phyloP scores from a whole-genome alignment of 2,113 vertebrate genomes.

The Tragelaphus scriptus region DNA sequence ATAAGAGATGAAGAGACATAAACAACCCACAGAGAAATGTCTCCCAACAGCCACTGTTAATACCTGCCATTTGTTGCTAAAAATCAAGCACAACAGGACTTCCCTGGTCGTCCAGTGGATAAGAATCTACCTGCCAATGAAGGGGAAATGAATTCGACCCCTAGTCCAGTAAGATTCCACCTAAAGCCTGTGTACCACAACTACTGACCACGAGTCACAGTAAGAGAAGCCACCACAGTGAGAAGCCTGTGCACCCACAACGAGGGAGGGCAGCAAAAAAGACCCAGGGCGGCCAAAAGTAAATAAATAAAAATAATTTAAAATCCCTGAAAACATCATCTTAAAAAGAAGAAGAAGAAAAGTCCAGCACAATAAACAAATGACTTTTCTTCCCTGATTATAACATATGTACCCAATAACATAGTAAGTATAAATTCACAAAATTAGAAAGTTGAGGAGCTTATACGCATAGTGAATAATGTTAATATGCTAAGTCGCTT shows the following conservation, averaged over 20 bases:
- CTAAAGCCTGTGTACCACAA: neutral
- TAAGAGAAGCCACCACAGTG: neutral
- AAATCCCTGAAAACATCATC: neutral
- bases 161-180: neutral
- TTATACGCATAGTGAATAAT: neutral
- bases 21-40: neutral
- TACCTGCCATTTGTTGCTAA: neutral
- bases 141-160: neutral
- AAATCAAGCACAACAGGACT: neutral
- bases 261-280: neutral
- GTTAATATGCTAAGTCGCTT: neutral
- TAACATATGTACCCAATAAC: neutral
- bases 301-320: neutral
- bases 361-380: neutral
- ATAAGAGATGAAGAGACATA: neutral
- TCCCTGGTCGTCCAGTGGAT: neutral
- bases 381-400: neutral
- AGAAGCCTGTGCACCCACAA: accelerated
- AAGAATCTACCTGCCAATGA: neutral
- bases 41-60: neutral
- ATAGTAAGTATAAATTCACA: neutral
- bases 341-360: neutral
- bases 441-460: neutral
- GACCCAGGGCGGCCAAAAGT: neutral
- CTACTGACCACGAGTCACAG: neutral